Conservation (phyloP, 1,140 invertebrate species). For the Brachionus koreanus region DNA sequence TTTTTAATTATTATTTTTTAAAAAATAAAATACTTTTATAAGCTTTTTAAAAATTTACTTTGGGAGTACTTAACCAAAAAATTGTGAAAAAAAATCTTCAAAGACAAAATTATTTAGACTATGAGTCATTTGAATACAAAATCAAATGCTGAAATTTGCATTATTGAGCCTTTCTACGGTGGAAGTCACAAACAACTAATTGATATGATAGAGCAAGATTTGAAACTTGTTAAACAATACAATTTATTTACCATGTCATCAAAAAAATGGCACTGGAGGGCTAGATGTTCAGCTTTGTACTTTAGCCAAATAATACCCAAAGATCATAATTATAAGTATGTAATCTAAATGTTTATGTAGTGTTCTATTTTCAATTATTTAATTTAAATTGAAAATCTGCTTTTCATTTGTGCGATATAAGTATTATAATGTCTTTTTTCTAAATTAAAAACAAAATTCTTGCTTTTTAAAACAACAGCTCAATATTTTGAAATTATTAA, state of each 20-base stretch:
- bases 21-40: too few relatives aligned
- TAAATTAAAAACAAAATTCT: too few relatives aligned
- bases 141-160: neutral
- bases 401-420: too few relatives aligned
- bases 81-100: neutral
- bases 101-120: neutral
- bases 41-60: neutral
- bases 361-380: too few relatives aligned
- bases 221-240: conserved; percentile 48
- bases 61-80: neutral
- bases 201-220: conserved; percentile 59
- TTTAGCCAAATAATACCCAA: conserved; percentile 65
- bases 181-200: conserved; percentile 70
- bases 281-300: conserved; percentile 66
- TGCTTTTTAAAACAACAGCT: too few relatives aligned
- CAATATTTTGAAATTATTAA: too few relatives aligned
- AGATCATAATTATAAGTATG: conserved; percentile 60
- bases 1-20: too few relatives aligned
- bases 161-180: conserved; percentile 68
- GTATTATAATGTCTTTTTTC: too few relatives aligned
- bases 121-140: neutral
- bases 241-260: conserved; percentile 61
- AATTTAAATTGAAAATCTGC: too few relatives aligned
- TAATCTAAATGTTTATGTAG: too few relatives aligned
- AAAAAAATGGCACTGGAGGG: conserved; percentile 77